A percentile compares a stretch with the other conserved stretches of the same genome.
phyloP scores from a whole-genome alignment of 2,888 invertebrate species.

The Apomyelois bistriatella region DNA sequence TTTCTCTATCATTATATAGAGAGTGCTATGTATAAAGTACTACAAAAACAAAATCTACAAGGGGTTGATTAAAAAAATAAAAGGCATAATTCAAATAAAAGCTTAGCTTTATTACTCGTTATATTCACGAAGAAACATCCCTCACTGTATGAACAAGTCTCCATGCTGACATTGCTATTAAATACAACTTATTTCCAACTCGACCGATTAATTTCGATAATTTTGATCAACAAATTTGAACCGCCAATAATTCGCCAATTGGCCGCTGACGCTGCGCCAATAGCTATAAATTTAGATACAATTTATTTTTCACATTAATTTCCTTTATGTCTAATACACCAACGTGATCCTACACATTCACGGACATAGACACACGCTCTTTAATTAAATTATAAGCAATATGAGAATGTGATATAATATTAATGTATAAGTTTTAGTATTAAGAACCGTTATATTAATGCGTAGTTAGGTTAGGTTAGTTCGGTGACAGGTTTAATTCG shows the following conservation, averaged over 20 bases:
- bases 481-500: conserved; percentile 63
- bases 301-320: conserved; percentile 57
- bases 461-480: conserved; percentile 75
- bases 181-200: conserved; percentile 58
- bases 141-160: conserved; percentile 74
- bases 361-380: conserved; percentile 80
- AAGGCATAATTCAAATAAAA: conserved; percentile 82
- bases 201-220: conserved; percentile 62
- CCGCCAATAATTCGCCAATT: conserved; percentile 56
- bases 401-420: conserved; percentile 80
- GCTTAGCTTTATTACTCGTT: conserved; percentile 88
- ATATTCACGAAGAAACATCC: conserved; percentile 83
- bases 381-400: conserved; percentile 80
- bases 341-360: conserved; percentile 76
- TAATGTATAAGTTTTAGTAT: conserved; percentile 74
- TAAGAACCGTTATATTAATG: conserved; percentile 77
- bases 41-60: neutral
- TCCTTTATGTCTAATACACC: conserved; percentile 72
- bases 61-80: conserved; percentile 44
- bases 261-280: conserved; percentile 27
- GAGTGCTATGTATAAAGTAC: no score
- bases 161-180: conserved; percentile 58
- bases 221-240: conserved; percentile 66
- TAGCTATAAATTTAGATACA: conserved; percentile 54
- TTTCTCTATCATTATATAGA: no score